phyloP scores from a whole-genome alignment of 92 coral and sea anemone species.

The Isaurus tuberculatus region DNA sequence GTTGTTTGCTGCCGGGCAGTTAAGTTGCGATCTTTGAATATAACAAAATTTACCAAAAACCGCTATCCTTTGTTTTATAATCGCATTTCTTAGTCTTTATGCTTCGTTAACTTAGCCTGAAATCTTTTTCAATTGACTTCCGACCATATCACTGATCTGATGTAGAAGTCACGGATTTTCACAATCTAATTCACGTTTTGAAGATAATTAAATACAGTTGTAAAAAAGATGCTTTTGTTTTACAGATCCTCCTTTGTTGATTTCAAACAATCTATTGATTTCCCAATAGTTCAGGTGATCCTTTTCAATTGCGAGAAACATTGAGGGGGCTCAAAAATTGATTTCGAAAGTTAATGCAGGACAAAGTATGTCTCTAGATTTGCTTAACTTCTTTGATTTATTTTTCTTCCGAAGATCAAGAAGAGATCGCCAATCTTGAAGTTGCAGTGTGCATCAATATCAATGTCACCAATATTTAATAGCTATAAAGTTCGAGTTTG shows the following conservation, averaged over 20 bases:
- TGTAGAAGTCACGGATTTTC: conserved; percentile 11
- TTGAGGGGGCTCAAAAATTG: not conserved
- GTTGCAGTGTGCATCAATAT: too few relatives aligned
- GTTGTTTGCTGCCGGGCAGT: conserved; percentile 2
- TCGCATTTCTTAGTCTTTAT: not conserved
- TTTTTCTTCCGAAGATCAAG: not conserved
- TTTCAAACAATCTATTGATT: not conserved
- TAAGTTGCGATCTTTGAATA: not conserved
- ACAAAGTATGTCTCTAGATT: not conserved
- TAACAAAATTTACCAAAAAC: conserved; percentile 9
- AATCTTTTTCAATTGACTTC: not conserved
- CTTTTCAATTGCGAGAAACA: not conserved
- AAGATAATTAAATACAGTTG: not conserved
- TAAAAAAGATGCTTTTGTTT: not conserved
- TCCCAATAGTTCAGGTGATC: not conserved
- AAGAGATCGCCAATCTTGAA: too few relatives aligned
- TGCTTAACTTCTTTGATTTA: not conserved
- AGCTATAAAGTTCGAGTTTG: too few relatives aligned
- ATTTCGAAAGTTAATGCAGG: not conserved
- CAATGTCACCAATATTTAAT: too few relatives aligned
- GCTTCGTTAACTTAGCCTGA: not conserved
- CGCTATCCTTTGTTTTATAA: conserved; percentile 30
- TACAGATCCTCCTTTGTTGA: not conserved
- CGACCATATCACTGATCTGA: conserved; percentile 6
- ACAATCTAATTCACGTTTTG: not conserved